These are phyloP conservation scores for Ceraclea dissimilis DNA, from an alignment of 2,888 invertebrate species.

Conservation along the genomic window DNA sequence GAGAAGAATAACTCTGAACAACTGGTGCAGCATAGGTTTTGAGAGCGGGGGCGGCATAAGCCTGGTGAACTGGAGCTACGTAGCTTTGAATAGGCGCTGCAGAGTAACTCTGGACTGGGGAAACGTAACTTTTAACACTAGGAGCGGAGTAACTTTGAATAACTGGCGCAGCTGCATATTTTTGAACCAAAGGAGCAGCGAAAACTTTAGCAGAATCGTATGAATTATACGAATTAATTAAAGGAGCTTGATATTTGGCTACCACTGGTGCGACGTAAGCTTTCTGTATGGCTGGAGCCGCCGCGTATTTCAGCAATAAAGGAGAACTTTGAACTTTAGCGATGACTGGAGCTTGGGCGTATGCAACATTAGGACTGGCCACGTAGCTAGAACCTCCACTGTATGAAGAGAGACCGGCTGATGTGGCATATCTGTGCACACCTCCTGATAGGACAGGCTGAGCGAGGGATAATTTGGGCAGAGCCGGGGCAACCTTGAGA, in stretches of 20 bases:
- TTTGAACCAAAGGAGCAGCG: constrained; percentile 13
- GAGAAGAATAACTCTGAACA: constrained; percentile 23
- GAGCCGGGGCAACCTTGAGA: constrained; percentile 21
- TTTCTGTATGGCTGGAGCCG: constrained; percentile 12
- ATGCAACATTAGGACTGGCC: constrained; percentile 37
- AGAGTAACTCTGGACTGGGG: constrained; percentile 31
- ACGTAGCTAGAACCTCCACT: constrained; percentile 28
- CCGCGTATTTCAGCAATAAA: constrained; percentile 13
- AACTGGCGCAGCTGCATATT: constrained; percentile 16
- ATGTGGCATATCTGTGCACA: constrained; percentile 49
- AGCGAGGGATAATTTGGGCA: constrained; percentile 26
- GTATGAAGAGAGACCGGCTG: constrained; percentile 44
- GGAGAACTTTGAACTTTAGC: constrained; percentile 38
- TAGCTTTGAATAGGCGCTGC: constrained; percentile 30
- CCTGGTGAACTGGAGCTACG: constrained; percentile 25
- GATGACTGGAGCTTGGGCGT: constrained; percentile 47
- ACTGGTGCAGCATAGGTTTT: constrained; percentile 27
- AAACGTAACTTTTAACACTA: constrained; percentile 24
- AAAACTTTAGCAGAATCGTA: constrained; percentile 25
- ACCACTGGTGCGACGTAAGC: constrained; percentile 18
- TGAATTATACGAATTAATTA: constrained; percentile 26
- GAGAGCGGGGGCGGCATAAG: constrained; percentile 19
- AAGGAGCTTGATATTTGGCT: constrained; percentile 23
- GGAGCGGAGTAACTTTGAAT: constrained; percentile 22
- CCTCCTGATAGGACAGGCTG: constrained; percentile 30